A percentile compares a stretch with the other conserved stretches of the same genome.
Evolutionary conservation across 2,113 vertebrate species (phyloP).

Genomic region (Pangasianodon gigas): DNA sequence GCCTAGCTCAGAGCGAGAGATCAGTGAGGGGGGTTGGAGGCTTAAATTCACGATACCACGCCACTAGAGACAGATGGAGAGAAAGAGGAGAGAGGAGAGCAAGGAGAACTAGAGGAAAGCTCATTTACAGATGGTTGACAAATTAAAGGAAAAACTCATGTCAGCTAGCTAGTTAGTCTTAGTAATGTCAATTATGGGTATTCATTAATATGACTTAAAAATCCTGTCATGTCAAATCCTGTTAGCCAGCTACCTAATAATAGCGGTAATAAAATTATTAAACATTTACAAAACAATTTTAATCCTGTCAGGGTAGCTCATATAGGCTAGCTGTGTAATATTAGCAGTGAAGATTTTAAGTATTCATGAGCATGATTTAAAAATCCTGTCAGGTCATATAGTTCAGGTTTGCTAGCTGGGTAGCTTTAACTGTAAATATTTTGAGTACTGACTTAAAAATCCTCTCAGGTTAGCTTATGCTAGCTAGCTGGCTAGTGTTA

Average conservation of each 20-base stretch:
- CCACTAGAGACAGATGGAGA: constrained; percentile 23
- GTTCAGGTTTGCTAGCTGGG: background rate
- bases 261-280: background rate
- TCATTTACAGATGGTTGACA: background rate
- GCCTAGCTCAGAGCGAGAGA: constrained; percentile 17
- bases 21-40: background rate
- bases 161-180: background rate
- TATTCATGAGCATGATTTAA: background rate
- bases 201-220: background rate
- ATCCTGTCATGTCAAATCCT: background rate
- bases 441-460: background rate
- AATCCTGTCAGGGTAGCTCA: background rate
- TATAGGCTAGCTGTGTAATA: background rate
- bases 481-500: background rate
- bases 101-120: background rate
- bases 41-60: constrained; percentile 13
- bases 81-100: background rate
- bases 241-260: background rate
- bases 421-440: background rate
- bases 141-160: background rate
- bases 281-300: background rate
- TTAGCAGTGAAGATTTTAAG: background rate
- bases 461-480: background rate
- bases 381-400: background rate
- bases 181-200: background rate